Conservation (phyloP, 1,140 invertebrate species). For the Sinonovacula constricta region DNA sequence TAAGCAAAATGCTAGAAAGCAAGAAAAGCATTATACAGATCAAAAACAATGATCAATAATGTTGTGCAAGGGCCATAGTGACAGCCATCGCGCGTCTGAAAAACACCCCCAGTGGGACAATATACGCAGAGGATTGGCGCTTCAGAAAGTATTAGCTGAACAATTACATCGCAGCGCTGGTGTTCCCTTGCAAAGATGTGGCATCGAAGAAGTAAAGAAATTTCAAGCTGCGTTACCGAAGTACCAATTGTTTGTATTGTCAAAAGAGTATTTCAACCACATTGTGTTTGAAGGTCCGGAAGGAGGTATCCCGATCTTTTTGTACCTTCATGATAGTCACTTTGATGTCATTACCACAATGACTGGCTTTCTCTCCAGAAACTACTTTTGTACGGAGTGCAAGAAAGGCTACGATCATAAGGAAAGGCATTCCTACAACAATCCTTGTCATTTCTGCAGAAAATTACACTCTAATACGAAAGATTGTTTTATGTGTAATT, state of each 20-base stretch:
- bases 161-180: neutral
- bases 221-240: neutral
- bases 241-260: neutral
- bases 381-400: no score
- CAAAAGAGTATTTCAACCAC: neutral
- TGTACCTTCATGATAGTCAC: no score
- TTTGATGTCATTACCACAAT: no score
- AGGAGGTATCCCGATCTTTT: neutral
- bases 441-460: no score
- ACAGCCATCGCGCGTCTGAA: neutral
- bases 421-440: no score
- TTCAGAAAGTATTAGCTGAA: neutral
- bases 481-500: no score
- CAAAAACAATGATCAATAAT: neutral
- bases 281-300: neutral
- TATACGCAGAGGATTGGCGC: neutral
- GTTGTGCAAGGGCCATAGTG: constrained; percentile 14
- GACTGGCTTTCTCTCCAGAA: no score
- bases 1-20: neutral
- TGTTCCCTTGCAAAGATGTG: neutral
- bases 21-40: constrained; percentile 16
- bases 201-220: constrained; percentile 8
- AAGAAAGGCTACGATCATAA: no score
- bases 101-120: constrained; percentile 5
- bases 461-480: no score